phyloP scores from a whole-genome alignment of 2,888 invertebrate genomes.

The Bruchidius siliquastri region DNA sequence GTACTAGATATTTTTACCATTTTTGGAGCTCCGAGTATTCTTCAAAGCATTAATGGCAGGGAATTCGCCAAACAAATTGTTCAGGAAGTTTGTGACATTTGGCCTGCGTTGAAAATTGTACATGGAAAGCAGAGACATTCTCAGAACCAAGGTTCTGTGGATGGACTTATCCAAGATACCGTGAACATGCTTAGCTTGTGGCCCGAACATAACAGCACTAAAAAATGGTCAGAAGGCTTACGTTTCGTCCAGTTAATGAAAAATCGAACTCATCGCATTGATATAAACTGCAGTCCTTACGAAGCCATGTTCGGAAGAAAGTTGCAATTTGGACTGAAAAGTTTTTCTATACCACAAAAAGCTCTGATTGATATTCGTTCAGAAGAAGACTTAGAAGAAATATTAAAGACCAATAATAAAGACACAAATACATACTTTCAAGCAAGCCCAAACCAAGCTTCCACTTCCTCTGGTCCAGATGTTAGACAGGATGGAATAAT shows the following conservation, averaged over 20 bases:
- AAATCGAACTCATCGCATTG: constrained; percentile 12
- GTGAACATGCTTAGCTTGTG: constrained; percentile 25
- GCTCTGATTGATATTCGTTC: background rate
- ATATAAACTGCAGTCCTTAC: constrained; percentile 14
- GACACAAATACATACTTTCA: too few species aligned
- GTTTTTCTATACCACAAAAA: background rate
- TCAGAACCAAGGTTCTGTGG: constrained; percentile 7
- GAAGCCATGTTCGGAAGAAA: constrained; percentile 14
- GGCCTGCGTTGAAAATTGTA: constrained; percentile 14
- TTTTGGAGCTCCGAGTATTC: constrained; percentile 30
- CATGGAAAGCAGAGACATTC: constrained; percentile 17
- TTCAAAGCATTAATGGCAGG: constrained; percentile 29
- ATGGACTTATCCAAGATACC: constrained; percentile 10
- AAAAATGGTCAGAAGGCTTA: constrained; percentile 43
- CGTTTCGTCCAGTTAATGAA: constrained; percentile 17
- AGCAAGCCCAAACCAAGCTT: too few species aligned
- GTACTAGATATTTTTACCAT: constrained; percentile 27
- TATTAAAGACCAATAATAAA: too few species aligned
- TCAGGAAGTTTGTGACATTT: constrained; percentile 8
- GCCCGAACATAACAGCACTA: constrained; percentile 36
- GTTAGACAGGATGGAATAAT: too few species aligned
- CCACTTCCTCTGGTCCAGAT: too few species aligned
- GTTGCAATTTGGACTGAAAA: constrained; percentile 8
- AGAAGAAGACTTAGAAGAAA: background rate
- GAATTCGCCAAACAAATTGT: constrained; percentile 8